Evolutionary conservation across 1,140 invertebrate species (phyloP).

Genomic region (Cydia strobilella): DNA sequence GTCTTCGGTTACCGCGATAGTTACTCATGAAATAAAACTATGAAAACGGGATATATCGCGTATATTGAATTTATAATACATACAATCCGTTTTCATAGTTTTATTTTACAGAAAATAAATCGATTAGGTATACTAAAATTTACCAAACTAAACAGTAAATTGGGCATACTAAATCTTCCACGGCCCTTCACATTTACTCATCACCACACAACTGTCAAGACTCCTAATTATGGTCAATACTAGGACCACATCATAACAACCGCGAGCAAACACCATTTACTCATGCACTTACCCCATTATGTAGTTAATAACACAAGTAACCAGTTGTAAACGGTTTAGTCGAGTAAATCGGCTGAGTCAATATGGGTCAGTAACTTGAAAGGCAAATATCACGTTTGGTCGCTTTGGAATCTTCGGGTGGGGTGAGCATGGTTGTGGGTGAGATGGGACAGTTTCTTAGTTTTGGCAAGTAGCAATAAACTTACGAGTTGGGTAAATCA

Average conservation of each 20-base stretch:
- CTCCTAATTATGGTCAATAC: slow-evolving; percentile 27
- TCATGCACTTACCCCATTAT: slow-evolving; percentile 17
- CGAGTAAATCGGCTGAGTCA: slow-evolving; percentile 30
- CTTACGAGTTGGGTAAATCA: too few species aligned
- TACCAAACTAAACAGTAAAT: too few species aligned
- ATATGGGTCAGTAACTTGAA: slow-evolving; percentile 43
- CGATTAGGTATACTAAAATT: too few species aligned
- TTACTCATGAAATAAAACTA: too few species aligned
- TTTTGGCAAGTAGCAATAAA: too few species aligned
- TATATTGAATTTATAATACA: too few species aligned
- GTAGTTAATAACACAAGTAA: slow-evolving; percentile 33
- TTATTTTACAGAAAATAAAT: too few species aligned
- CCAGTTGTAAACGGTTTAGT: slow-evolving; percentile 17
- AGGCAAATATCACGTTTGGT: slow-evolving; percentile 32
- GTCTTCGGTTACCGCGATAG: too few species aligned
- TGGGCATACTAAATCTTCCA: neutral
- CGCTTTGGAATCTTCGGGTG: slow-evolving; percentile 37
- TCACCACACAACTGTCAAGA: slow-evolving; percentile 5
- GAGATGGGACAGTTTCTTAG: neutral
- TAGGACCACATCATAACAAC: slow-evolving; percentile 2
- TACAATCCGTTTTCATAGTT: too few species aligned
- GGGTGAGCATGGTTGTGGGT: slow-evolving; percentile 36
- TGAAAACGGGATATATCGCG: too few species aligned
- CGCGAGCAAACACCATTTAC: slow-evolving; percentile 18
- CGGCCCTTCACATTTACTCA: neutral